Percentiles rank a stretch among this genome's conserved stretches.
These are phyloP conservation scores for Gymnorhina tibicen DNA, from an alignment of 2,113 vertebrate species.

Conservation along the genomic window DNA sequence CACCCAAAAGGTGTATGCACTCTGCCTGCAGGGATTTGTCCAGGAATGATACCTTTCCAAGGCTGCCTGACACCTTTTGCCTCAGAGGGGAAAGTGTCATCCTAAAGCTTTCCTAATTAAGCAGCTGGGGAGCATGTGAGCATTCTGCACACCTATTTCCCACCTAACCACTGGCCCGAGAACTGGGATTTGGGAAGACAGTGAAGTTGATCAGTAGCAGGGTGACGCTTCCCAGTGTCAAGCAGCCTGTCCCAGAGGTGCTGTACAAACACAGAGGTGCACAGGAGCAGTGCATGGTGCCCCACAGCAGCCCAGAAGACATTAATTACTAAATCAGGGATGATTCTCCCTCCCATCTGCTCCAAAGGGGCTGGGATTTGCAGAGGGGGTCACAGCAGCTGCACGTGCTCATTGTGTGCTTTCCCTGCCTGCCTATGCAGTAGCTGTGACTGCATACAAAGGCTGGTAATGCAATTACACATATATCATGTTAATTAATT, in stretches of 20 bases:
- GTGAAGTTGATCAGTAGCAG: background rate
- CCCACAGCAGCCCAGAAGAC: background rate
- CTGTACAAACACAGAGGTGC: background rate
- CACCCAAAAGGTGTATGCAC: accelerated
- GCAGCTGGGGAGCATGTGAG: background rate
- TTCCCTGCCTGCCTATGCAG: background rate
- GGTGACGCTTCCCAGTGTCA: background rate
- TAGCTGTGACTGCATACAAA: background rate
- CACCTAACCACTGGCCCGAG: background rate
- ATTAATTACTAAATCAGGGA: background rate
- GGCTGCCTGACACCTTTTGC: background rate
- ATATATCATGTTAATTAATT: background rate
- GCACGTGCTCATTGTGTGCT: accelerated
- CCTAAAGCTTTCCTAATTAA: background rate
- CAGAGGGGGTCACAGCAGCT: background rate
- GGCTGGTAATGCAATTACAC: background rate
- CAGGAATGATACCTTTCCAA: background rate
- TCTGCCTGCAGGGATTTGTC: background rate
- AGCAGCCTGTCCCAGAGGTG: background rate
- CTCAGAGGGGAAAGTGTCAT: background rate
- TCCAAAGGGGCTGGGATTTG: background rate
- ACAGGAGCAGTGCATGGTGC: background rate
- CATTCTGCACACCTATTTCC: background rate
- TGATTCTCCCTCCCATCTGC: background rate
- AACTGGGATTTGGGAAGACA: background rate